Evolutionary conservation across 2,888 invertebrate species (phyloP), one percentile per base, ranked within the genome.

Genomic region (Amphiduros pacificus): DNA sequence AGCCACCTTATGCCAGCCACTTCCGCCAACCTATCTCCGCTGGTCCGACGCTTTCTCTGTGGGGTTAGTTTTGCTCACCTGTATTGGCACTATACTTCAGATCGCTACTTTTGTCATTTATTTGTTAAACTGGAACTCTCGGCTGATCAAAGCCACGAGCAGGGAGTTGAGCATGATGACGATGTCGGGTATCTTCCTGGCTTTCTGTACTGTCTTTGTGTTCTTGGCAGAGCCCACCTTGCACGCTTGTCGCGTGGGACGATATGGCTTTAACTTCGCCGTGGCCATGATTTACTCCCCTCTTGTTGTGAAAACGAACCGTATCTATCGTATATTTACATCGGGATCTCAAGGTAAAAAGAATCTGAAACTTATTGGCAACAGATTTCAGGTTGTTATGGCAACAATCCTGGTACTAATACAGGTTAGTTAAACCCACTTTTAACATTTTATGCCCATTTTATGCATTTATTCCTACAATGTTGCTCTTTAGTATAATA

Each of bases 231-330:
- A 55, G 29, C 72, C 72, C 9, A 61, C 60, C 3, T 22, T 55
- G 11, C 55, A 44, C 9, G 48, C 61, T 17, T 74, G 74, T 24
- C 63, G 56, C 24, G 26, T 67, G 5, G 55, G 61, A 6, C 63
- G 65, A 51, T n/a, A 68, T n/a, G 61, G 60, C 6, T 73, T 74
- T 55, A 66, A 71, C 51, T 53, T 74, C 27, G 64, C 67, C 51
- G 69, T 74, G 50, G 61, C 71, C 11, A 26, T 69, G 27, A 61
- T 66, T 9, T 73, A 71, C 55, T 70, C 69, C 0, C 69, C 74
- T 1, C 61, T 74, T 50, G 49, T 71, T 14, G 36, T 56, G 29
- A 63, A 63, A 40, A 60, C 60, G 9, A 60, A 36, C 32, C 27
- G 60, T 17, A 60, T 63, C 6, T 63, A 63, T 44, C 50, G 63